These are phyloP conservation scores for Pangasius larnaudii DNA, from an alignment of 2,797 vertebrate species.

Conservation along the genomic window DNA sequence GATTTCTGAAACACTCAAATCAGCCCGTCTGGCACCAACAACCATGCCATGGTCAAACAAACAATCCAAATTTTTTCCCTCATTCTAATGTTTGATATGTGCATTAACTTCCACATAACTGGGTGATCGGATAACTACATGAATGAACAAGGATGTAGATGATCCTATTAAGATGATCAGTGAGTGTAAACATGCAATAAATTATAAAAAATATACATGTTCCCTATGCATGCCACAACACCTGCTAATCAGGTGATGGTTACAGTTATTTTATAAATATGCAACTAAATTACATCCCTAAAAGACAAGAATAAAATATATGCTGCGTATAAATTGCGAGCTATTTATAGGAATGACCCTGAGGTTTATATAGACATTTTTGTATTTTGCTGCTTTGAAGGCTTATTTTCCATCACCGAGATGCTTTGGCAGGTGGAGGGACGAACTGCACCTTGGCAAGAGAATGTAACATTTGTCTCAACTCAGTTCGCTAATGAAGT, in stretches of 20 bases:
- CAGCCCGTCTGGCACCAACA: background rate
- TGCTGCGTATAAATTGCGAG: background rate
- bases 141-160: background rate
- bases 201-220: background rate
- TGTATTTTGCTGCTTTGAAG: background rate
- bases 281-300: background rate
- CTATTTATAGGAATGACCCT: background rate
- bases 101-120: background rate
- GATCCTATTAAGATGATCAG: background rate
- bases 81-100: no score
- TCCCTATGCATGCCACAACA: background rate
- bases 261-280: background rate
- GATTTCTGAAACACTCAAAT: background rate
- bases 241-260: background rate
- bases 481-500: constrained; percentile 9
- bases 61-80: background rate
- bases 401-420: background rate
- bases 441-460: background rate
- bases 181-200: background rate
- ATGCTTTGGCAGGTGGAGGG: constrained; percentile 7
- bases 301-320: background rate
- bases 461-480: constrained; percentile 18
- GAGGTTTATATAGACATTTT: background rate
- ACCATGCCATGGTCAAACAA: no score
- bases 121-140: background rate